phyloP scores from a whole-genome alignment of 2,113 vertebrate species.

The Saguinus midas region DNA sequence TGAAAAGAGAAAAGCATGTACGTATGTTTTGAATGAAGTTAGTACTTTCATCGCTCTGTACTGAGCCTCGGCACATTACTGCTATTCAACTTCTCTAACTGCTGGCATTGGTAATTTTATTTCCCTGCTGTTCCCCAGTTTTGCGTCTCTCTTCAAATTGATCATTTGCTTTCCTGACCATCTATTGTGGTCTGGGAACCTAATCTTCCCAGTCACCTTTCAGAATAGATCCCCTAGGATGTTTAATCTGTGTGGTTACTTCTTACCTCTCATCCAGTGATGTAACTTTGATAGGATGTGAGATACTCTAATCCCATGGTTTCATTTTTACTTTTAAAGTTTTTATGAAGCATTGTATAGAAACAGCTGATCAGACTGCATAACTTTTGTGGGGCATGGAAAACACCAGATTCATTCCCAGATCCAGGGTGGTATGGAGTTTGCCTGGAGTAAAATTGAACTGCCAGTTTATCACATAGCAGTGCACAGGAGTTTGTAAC shows the following conservation, averaged over 20 bases:
- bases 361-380: background rate
- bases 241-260: background rate
- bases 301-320: background rate
- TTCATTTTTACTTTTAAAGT: background rate
- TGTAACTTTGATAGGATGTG: background rate
- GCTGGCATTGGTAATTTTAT: background rate
- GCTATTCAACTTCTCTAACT: background rate
- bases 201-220: background rate
- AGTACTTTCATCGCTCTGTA: background rate
- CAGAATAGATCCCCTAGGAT: background rate
- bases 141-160: slow-evolving; percentile 3
- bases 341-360: background rate
- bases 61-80: background rate
- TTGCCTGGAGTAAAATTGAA: slow-evolving; percentile 31
- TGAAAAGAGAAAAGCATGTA: background rate
- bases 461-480: slow-evolving; percentile 2
- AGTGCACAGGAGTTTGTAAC: slow-evolving; percentile 42
- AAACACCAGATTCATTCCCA: background rate
- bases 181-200: background rate
- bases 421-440: background rate
- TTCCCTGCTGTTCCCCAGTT: background rate
- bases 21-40: background rate
- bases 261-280: background rate
- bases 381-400: background rate
- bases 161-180: background rate